These are phyloP conservation scores for Prietella phreatophila DNA, from an alignment of 2,113 vertebrate species.

Conservation along the genomic window DNA sequence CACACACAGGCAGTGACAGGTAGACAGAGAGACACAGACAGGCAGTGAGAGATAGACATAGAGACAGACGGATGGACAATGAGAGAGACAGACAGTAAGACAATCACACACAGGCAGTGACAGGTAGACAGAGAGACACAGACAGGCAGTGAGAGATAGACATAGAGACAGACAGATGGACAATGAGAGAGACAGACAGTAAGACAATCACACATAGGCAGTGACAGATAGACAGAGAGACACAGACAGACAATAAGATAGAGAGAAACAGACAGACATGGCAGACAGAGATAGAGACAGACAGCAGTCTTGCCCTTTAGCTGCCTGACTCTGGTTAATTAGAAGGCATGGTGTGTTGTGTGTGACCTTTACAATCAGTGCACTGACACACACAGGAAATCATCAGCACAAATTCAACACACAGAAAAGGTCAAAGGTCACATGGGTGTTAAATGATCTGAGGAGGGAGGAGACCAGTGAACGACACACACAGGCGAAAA, in stretches of 20 bases:
- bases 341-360: conserved; percentile 13
- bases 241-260: background rate
- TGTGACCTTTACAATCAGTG: conserved; percentile 15
- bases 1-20: background rate
- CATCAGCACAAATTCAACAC: conserved; percentile 13
- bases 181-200: background rate
- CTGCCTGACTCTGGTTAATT: conserved; percentile 14
- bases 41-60: too few species aligned
- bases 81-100: background rate
- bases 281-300: background rate
- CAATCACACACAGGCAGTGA: too few species aligned
- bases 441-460: conserved; percentile 15
- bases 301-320: conserved; percentile 31
- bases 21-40: background rate
- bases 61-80: background rate
- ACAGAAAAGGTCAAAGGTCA: conserved; percentile 24
- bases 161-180: background rate
- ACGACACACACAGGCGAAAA: too few species aligned
- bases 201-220: background rate
- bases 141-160: background rate
- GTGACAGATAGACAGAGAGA: background rate
- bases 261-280: background rate
- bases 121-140: background rate
- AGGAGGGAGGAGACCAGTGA: background rate
- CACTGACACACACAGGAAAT: conserved; percentile 7